Evolutionary conservation across 2,113 vertebrate species (phyloP).

Genomic region (Pipra filicauda): DNA sequence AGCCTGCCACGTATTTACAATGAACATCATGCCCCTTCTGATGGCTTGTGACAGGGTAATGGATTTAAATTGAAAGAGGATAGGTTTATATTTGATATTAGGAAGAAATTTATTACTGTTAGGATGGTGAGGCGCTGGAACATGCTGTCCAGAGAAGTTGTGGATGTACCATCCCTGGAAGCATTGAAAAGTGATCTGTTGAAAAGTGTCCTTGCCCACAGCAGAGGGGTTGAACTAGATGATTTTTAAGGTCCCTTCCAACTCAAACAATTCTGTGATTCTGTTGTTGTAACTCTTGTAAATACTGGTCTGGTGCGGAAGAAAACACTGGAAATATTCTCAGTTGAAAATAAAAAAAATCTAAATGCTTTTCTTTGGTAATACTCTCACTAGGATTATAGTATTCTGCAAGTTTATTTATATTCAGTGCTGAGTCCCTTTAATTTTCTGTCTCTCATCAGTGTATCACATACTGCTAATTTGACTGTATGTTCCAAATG

Average conservation of each 20-base stretch:
- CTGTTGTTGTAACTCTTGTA: neutral
- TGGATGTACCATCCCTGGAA: neutral
- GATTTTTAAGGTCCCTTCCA: neutral
- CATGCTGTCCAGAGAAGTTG: neutral
- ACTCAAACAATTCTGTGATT: neutral
- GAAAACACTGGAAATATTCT: neutral
- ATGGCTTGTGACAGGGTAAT: too few relatives aligned
- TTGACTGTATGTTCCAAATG: neutral
- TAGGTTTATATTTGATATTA: neutral
- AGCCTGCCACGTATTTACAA: neutral
- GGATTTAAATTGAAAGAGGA: neutral
- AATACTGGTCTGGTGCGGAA: neutral
- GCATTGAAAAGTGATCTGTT: neutral
- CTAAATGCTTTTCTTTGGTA: neutral
- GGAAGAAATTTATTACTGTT: neutral
- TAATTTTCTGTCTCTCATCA: neutral
- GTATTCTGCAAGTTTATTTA: neutral
- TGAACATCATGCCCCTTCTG: neutral
- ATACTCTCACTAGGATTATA: neutral
- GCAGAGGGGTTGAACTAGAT: neutral
- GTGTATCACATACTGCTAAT: fast-evolving
- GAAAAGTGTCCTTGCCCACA: neutral
- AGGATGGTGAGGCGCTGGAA: neutral
- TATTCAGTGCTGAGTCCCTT: neutral
- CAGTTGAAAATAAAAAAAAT: neutral